Conservation (phyloP, 2,888 invertebrate genomes). For the Caenorhabditis sp. region DNA sequence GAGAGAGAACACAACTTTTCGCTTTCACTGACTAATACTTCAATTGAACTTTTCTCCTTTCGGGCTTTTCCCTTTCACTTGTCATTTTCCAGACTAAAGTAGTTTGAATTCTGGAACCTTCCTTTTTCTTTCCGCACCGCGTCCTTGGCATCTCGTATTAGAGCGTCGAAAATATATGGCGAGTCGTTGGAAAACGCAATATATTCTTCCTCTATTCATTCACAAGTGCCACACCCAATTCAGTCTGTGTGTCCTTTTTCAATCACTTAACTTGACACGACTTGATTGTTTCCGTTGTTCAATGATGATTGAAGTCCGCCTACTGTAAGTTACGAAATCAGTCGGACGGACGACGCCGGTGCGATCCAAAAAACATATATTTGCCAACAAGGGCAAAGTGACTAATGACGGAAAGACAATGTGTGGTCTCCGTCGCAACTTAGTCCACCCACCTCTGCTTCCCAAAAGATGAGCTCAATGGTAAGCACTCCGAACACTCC, state of each 20-base stretch:
- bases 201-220: slow-evolving; percentile 29
- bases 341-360: slow-evolving; percentile 22
- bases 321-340: slow-evolving; percentile 41
- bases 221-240: slow-evolving; percentile 59
- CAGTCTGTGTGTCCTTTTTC: slow-evolving; percentile 9
- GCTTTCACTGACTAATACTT: slow-evolving; percentile 53
- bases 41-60: slow-evolving; percentile 47
- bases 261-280: slow-evolving; percentile 9
- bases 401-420: slow-evolving; percentile 50
- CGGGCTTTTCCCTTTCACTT: slow-evolving; percentile 37
- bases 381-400: slow-evolving; percentile 63
- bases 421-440: slow-evolving; percentile 44
- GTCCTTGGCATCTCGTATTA: slow-evolving; percentile 24
- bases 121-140: neutral
- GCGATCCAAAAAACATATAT: slow-evolving; percentile 66
- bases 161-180: slow-evolving; percentile 47
- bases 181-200: slow-evolving; percentile 20
- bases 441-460: slow-evolving; percentile 55
- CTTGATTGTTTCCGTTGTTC: slow-evolving; percentile 14
- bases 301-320: slow-evolving; percentile 19
- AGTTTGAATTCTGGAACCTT: slow-evolving; percentile 33
- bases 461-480: slow-evolving; percentile 55
- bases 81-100: slow-evolving; percentile 34
- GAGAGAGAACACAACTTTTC: slow-evolving; percentile 11
- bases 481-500: slow-evolving; percentile 53